Base-by-base conservation (phyloP, 2,888 invertebrate species). In the Diadegma fenestrale region DNA sequence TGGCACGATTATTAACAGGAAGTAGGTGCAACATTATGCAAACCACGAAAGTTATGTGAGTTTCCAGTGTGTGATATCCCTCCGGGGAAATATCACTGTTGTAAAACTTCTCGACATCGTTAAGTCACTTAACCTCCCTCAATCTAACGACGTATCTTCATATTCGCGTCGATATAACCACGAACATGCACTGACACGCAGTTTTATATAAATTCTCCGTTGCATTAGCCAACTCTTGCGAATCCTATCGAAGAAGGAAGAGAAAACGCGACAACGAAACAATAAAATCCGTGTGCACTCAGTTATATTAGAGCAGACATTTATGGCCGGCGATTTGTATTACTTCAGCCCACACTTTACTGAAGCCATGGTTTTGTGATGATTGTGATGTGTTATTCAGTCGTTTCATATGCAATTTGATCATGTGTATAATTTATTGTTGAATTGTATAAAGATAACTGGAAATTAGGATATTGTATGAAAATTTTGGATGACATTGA, bases 301-400 rank as follows among this genome's bases (percentile, higher is more conserved):
- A 87, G 86, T 88, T 88, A 87, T 86, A 86, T 87, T 72, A 61
- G 85, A 80, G 77, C 66, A 51, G 87, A 86, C 87, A 80, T 87
- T 87, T 85, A 87, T 82, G 85, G 79, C 54, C 61, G n/a, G 63
- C 77, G 77, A 80, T 84, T 84, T 85, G 83, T 84, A 81, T 77
- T 82, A 78, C 78, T 66, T 76, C 85, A 76, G 45, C 88, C 88
- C 87, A 88, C 88, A 84, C 84, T 37, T 33, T 37, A 7, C 45
- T 43, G 5, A 17, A 48, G 30, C 26, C 33, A n/a, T 41, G 48
- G 8, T 64, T n/a, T 58, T 45, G 77, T 41, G 76, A 69, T 77
- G 19, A 48, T 73, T 75, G 61, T 26, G 64, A 73, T 76, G 64
- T 64, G 45, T 77, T 68, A 41, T 63, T 76, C 33, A 22, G 33